These are phyloP conservation scores for Corythaixoides concolor DNA, from an alignment of 2,113 vertebrate genomes.

Conservation along the genomic window DNA sequence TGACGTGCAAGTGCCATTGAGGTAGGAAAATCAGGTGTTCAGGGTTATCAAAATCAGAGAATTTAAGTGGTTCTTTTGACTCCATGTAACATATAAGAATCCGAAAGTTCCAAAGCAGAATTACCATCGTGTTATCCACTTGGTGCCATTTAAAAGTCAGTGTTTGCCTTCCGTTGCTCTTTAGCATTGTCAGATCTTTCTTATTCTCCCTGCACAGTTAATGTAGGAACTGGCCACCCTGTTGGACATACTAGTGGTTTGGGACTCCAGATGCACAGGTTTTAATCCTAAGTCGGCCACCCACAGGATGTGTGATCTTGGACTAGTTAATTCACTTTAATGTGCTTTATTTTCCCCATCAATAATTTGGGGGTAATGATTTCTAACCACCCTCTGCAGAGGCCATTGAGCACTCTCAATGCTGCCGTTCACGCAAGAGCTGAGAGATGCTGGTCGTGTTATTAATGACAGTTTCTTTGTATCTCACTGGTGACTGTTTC, in stretches of 20 bases:
- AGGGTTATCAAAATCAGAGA: background rate
- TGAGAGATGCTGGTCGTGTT: background rate
- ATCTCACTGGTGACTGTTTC: background rate
- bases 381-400: background rate
- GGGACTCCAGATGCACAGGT: background rate
- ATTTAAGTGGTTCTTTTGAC: background rate
- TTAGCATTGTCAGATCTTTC: background rate
- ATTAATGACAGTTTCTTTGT: background rate
- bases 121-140: background rate
- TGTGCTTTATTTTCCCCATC: background rate
- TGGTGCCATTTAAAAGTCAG: background rate
- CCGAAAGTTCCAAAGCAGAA: background rate
- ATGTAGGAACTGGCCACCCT: background rate
- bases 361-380: background rate
- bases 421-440: background rate
- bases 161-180: background rate
- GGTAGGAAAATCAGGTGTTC: background rate
- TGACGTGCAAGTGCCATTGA: background rate
- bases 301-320: background rate
- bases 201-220: background rate
- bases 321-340: background rate
- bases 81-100: background rate
- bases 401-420: background rate
- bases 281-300: background rate
- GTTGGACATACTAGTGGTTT: background rate